Conservation (phyloP, 2,888 invertebrate genomes). For the Protophormia terraenovae region DNA sequence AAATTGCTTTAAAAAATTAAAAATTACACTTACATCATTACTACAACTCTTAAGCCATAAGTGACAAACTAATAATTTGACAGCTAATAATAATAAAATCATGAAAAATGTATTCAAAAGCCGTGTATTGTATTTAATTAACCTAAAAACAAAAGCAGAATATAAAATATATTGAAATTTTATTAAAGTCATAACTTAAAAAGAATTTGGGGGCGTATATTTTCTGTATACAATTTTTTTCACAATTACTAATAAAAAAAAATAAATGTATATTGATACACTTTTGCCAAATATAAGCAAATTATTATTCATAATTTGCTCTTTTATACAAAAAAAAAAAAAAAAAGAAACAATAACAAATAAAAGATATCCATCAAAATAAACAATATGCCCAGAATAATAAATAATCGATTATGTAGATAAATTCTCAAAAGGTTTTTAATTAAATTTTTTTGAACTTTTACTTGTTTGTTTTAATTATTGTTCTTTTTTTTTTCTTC, state of each 20-base stretch:
- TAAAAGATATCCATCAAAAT: not conserved
- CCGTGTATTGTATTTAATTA: not conserved
- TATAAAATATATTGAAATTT: not conserved
- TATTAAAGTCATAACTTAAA: too few relatives aligned
- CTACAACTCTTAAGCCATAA: too few relatives aligned
- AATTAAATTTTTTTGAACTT: conserved; percentile 3
- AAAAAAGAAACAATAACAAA: not conserved
- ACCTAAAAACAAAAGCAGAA: not conserved
- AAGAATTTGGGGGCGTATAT: conserved; percentile 13
- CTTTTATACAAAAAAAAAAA: not conserved
- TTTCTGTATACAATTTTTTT: not conserved
- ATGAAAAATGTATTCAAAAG: not conserved
- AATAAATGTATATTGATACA: not conserved
- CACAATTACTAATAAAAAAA: not conserved
- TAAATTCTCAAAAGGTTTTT: not conserved
- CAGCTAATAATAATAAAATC: not conserved
- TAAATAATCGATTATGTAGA: not conserved
- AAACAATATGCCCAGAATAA: not conserved
- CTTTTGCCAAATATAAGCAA: not conserved
- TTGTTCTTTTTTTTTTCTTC: not conserved
- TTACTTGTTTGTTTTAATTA: not conserved
- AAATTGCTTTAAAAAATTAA: too few relatives aligned
- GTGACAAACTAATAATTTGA: not conserved
- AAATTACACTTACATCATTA: too few relatives aligned
- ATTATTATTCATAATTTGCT: not conserved